These are phyloP conservation scores for Dascyllus trimaculatus DNA, from an alignment of 2,113 vertebrate species.

Conservation along the genomic window DNA sequence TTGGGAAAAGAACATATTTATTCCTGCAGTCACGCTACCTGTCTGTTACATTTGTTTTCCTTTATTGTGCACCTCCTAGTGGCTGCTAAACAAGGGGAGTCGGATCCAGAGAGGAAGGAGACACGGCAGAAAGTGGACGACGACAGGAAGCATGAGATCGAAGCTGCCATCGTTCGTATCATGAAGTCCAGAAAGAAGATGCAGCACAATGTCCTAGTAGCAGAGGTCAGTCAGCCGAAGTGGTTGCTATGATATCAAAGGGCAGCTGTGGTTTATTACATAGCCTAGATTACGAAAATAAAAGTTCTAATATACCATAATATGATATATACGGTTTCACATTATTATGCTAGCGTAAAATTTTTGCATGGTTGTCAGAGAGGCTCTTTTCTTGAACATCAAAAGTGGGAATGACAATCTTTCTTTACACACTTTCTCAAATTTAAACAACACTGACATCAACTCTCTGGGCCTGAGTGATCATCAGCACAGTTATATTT, in stretches of 20 bases:
- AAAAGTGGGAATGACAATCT: neutral
- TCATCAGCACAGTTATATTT: too few relatives aligned
- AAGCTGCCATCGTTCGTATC: conserved; percentile 99
- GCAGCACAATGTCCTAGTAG: conserved; percentile 99
- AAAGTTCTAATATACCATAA: too few relatives aligned
- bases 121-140: conserved; percentile 99
- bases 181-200: conserved; percentile 99
- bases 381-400: neutral
- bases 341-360: too few relatives aligned
- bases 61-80: conserved; percentile 81
- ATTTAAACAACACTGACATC: neutral
- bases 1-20: neutral
- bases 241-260: neutral
- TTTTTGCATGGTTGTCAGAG: too few relatives aligned
- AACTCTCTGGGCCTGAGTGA: too few relatives aligned
- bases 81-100: conserved; percentile 99
- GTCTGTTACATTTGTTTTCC: neutral
- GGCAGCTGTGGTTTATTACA: neutral
- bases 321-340: neutral
- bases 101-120: conserved; percentile 98
- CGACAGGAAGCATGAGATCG: conserved; percentile 99
- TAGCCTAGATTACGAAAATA: too few relatives aligned
- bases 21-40: neutral
- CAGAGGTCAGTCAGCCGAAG: conserved; percentile 89
- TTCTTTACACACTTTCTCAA: neutral